Evolutionary conservation across 2,797 vertebrate species (phyloP).

Genomic region (Acipenser transmontanus): DNA sequence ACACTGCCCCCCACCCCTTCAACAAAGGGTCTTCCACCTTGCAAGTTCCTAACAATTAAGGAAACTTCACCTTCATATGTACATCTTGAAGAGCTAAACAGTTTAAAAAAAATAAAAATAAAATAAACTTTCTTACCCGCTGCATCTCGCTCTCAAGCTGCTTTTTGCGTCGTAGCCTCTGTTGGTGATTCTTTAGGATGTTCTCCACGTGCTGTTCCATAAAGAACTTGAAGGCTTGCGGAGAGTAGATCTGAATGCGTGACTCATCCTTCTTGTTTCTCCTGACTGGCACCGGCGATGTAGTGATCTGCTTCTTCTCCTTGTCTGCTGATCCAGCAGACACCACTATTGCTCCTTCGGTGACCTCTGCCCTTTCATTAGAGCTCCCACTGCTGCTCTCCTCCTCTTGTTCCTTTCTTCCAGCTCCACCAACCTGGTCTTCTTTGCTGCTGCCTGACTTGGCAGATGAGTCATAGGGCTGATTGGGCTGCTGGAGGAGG

Average conservation of each 20-base stretch:
- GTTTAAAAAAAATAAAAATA: slow-evolving; percentile 25
- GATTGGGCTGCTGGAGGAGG: slow-evolving; percentile 69
- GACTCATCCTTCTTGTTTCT: slow-evolving; percentile 87
- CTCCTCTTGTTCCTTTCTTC: slow-evolving; percentile 55
- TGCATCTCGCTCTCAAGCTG: slow-evolving; percentile 97
- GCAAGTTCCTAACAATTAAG: too few species aligned
- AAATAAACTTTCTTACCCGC: slow-evolving; percentile 72
- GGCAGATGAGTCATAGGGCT: slow-evolving; percentile 57
- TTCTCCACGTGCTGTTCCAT: slow-evolving; percentile 99
- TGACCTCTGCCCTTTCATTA: slow-evolving; percentile 43
- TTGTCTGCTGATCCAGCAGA: slow-evolving; percentile 51
- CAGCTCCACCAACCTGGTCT: slow-evolving; percentile 36
- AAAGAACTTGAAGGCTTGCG: slow-evolving; percentile 97
- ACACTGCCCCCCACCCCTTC: too few species aligned
- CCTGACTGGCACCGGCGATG: slow-evolving; percentile 88
- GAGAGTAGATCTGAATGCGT: slow-evolving; percentile 85
- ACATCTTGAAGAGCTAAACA: not conserved
- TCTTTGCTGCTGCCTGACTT: slow-evolving; percentile 62
- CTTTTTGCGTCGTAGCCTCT: slow-evolving; percentile 85
- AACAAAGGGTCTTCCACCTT: too few species aligned
- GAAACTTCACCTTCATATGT: not conserved
- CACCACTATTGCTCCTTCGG: slow-evolving; percentile 37
- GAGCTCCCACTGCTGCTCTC: slow-evolving; percentile 39
- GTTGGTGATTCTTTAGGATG: slow-evolving; percentile 91
- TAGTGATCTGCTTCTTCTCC: slow-evolving; percentile 95